Evolutionary conservation across 2,797 vertebrate genomes (phyloP), one percentile per base, ranked within the genome.

Genomic region (Girardinus metallicus): DNA sequence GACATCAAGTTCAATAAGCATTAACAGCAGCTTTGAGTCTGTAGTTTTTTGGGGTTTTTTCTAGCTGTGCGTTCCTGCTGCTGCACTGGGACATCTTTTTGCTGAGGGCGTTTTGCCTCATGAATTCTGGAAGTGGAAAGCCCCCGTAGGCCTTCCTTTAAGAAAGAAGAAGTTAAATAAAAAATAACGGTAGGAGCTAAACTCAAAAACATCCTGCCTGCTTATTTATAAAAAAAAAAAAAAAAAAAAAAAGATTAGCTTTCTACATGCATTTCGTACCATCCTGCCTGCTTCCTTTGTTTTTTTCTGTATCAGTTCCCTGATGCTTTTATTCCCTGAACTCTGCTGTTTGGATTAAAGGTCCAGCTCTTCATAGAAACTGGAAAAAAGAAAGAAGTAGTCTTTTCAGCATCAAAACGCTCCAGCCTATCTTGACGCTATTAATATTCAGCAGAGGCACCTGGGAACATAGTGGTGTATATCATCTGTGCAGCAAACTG

Each of bases 51-150:
- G 36, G 74, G 76, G 71, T 49, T 49, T 79, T 83, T 81, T 87
- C 76, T 89, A 77, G 75, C 75, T 71, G 75, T 82, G 83, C 70
- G 60, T 83, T 49, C 41, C 82, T 81, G 79, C 82, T 88, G 85
- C n/a, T 79, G 81, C 86, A 87, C 85, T 76, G 88, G 90, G 86
- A 93, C 94, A 86, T 88, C 84, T 89, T 92, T 85, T 93, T 77
- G 93, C 94, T 93, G 75, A 79, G 88, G 94, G 94, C 90, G 10
- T 85, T 93, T 93, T 92, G 85, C 55, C 84, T 94, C 90, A 94
- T 92, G 51, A 93, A 95, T 95, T 94, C 86, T 85, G 89, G 85
- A 92, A 91, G 87, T 90, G 89, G 85, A 90, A 93, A 87, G 68
- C 87, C 94, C 68, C 95, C 75, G 76, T 60, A 91, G 92, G 93